Evolutionary conservation across 2,113 vertebrate species (phyloP), one percentile per base, ranked within the genome.

Genomic region (Furnarius figulus): DNA sequence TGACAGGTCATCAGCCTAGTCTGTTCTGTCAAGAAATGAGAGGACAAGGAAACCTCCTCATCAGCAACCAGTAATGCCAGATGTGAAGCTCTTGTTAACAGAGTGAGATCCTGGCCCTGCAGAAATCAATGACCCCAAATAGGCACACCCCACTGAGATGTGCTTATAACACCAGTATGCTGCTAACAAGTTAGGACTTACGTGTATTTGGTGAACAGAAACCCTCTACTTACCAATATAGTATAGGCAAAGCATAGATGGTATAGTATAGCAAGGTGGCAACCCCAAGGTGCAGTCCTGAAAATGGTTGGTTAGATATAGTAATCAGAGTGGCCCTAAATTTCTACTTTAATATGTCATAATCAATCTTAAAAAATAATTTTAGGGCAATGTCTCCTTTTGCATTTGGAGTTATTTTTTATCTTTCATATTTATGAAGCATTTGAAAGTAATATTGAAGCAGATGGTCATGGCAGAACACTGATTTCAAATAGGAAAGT

Each of bases 391-490:
- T 52, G 17, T 90, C 53, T 85, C 12, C 16, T 82, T 78, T 76
- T 85, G 17, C 44, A 85, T 85, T 82, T 72, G 35, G 42, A 18
- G 3, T 49, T 75, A 28, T 56, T 85, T 85, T 93, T 86, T 85
- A 33, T 73, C 28, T 76, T 68, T 85, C 37, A 35, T 77, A 58
- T 83, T 87, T 83, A 62, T 73, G 74, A 91, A 94, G 35, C 53
- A 91, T 37, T 82, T 68, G 31, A 91, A 91, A 82, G 44, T 35
- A 75, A 73, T 68, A 85, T 19, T 77, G 67, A 72, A 93, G 53
- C 90, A 96, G 90, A 87, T 87, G 78, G 53, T 82, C n/a, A 20
- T 49, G 58, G 53, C 40, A 80, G 87, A 96, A 70, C 72, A 86
- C 40, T 66, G 63, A 70, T 49, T 94, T 66, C 59, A 84, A 66